Conservation (phyloP, 2,113 vertebrate species). For the Meriones unguiculatus region DNA sequence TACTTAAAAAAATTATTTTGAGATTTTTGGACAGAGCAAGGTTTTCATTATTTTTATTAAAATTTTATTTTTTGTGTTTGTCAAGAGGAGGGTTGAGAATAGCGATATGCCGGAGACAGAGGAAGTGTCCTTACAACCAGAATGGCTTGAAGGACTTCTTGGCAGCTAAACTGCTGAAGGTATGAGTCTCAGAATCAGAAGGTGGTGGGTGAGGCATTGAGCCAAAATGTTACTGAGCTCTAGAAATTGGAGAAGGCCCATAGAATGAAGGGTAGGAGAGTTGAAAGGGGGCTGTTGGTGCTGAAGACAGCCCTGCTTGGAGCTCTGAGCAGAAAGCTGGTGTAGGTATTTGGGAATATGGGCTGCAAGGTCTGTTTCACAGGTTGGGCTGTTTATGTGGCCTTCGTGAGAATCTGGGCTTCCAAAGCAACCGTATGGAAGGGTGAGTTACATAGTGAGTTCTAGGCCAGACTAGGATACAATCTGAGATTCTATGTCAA, state of each 20-base stretch:
- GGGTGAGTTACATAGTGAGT: background rate
- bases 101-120: background rate
- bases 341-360: background rate
- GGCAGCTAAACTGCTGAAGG: background rate
- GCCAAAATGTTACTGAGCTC: background rate
- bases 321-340: background rate
- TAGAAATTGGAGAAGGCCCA: background rate
- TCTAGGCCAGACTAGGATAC: background rate
- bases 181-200: background rate
- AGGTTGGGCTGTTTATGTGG: constrained; percentile 57
- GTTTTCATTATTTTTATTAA: background rate
- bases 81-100: background rate
- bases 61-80: background rate
- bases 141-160: background rate
- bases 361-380: background rate
- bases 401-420: background rate
- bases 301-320: background rate
- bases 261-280: rapidly evolving
- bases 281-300: background rate
- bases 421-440: background rate
- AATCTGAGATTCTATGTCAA: background rate
- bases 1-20: background rate
- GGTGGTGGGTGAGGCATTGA: background rate
- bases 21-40: background rate
- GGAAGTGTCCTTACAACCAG: background rate